Evolutionary conservation across 2,888 invertebrate genomes (phyloP).

Genomic region (Leucophenga montana): DNA sequence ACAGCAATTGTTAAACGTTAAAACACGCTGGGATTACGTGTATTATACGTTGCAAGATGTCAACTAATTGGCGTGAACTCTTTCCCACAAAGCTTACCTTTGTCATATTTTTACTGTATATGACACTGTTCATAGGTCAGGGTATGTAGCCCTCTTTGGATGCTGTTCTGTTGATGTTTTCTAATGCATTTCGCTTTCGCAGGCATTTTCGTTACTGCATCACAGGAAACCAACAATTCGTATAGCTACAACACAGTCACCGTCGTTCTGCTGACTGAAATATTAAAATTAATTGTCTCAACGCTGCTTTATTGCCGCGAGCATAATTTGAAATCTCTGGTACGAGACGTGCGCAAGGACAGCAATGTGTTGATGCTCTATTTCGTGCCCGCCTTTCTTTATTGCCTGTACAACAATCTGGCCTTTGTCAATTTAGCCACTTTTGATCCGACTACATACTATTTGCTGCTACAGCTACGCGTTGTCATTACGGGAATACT

Average conservation of each 20-base stretch:
- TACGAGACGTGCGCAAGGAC: slow-evolving; percentile 75
- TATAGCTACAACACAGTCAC: slow-evolving; percentile 92
- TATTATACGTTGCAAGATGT: slow-evolving; percentile 50
- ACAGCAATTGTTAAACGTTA: not conserved
- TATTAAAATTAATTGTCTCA: slow-evolving; percentile 86
- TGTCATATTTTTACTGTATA: slow-evolving; percentile 87
- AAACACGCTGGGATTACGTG: not conserved
- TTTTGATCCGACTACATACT: slow-evolving; percentile 96
- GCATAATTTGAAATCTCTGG: slow-evolving; percentile 71
- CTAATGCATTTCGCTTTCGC: slow-evolving; percentile 49
- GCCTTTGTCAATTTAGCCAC: slow-evolving; percentile 91
- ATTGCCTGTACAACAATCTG: slow-evolving; percentile 95
- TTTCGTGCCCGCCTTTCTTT: slow-evolving; percentile 91
- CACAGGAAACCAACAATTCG: slow-evolving; percentile 84
- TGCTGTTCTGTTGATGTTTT: not conserved
- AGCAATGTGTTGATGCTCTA: slow-evolving; percentile 83
- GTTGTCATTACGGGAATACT: slow-evolving; percentile 93
- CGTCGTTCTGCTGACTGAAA: slow-evolving; percentile 91
- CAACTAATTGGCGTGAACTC: slow-evolving; percentile 77
- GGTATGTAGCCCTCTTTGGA: slow-evolving; percentile 76
- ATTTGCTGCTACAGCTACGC: slow-evolving; percentile 89
- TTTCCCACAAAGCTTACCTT: slow-evolving; percentile 89
- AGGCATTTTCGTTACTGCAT: slow-evolving; percentile 94
- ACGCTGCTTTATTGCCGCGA: slow-evolving; percentile 80
- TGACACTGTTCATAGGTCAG: slow-evolving; percentile 92